Evolutionary conservation across 1,140 invertebrate species (phyloP), one percentile per base, ranked within the genome.

Genomic region (Halotydeus destructor): DNA sequence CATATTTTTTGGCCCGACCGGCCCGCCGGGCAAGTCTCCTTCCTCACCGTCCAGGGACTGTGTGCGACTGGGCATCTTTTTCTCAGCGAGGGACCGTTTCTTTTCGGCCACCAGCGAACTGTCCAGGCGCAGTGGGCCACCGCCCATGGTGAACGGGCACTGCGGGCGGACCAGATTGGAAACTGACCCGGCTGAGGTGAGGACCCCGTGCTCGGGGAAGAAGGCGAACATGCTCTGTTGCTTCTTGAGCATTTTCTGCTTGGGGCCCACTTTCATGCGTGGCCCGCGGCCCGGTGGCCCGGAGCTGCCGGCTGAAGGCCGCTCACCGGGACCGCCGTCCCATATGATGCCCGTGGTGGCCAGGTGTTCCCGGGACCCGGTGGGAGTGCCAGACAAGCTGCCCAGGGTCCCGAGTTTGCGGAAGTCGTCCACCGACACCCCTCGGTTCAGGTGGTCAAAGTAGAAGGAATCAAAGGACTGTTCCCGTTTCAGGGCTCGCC

Each of bases 161-260:
- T n/a, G n/a, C n/a, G n/a, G n/a, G n/a, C n/a, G n/a, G n/a, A n/a
- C n/a, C n/a, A n/a, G n/a, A n/a, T n/a, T n/a, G n/a, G n/a, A n/a
- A n/a, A n/a, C n/a, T n/a, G n/a, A n/a, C n/a, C n/a, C n/a, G n/a
- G n/a, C n/a, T n/a, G n/a, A n/a, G n/a, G n/a, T n/a, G n/a, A n/a
- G n/a, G n/a, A n/a, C n/a, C n/a, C n/a, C n/a, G n/a, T n/a, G n/a
- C n/a, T n/a, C n/a, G n/a, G n/a, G n/a, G n/a, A n/a, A 54, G 37
- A 49, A 53, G 22, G 51, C 52, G 30, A 54, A 54, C 53, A 54
- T 54, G 26, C 44, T 47, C 23, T 54, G 53, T 28, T 54, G 53
- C 30, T 54, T 54, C 36, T 54, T 54, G 8, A 54, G 38, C 45
- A 52, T 52, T 27, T 54, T 54, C 21, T 54, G 52, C 35, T 54